Evolutionary conservation across 2,888 invertebrate species (phyloP).

Genomic region (Lasioglossum oenotherae): DNA sequence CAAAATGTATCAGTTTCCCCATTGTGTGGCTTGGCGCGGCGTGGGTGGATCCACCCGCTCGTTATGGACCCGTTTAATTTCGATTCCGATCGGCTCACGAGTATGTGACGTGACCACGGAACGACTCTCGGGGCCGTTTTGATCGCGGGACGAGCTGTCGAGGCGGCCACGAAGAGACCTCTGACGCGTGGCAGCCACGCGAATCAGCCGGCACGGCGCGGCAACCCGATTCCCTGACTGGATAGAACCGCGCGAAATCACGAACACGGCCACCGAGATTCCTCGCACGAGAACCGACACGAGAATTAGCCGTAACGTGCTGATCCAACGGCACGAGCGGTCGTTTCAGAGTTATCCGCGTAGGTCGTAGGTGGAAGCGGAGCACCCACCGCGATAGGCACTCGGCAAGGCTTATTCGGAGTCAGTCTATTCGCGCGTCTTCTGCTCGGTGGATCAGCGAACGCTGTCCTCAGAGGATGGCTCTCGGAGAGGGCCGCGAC

Average conservation of each 20-base stretch:
- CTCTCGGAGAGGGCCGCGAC: conserved; percentile 78
- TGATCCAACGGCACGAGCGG: conserved; percentile 63
- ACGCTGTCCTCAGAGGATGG: conserved; percentile 55
- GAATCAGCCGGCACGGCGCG: conserved; percentile 35
- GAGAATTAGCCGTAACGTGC: conserved; percentile 73
- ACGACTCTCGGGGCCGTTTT: conserved; percentile 19
- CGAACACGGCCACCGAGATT: conserved; percentile 63
- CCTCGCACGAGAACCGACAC: conserved; percentile 63
- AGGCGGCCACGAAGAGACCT: conserved; percentile 33
- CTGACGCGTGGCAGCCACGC: conserved; percentile 69
- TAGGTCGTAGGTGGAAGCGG: conserved; percentile 61
- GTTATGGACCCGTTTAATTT: conserved; percentile 11
- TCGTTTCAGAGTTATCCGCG: conserved; percentile 58
- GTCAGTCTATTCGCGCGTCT: conserved; percentile 57
- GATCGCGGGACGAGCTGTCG: conserved; percentile 38
- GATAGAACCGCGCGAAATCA: conserved; percentile 72
- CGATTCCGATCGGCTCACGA: conserved; percentile 24
- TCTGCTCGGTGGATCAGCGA: conserved; percentile 40
- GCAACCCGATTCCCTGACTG: conserved; percentile 42
- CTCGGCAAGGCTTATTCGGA: neutral
- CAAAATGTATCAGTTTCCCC: too few species aligned
- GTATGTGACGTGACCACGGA: conserved; percentile 54
- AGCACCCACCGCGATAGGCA: conserved; percentile 40
- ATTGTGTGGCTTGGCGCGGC: too few species aligned
- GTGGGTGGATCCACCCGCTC: neutral